Percentiles rank a stretch among this genome's conserved stretches.
Evolutionary conservation across 1,140 invertebrate species (phyloP).

Genomic region (Scaptomyza hsui): DNA sequence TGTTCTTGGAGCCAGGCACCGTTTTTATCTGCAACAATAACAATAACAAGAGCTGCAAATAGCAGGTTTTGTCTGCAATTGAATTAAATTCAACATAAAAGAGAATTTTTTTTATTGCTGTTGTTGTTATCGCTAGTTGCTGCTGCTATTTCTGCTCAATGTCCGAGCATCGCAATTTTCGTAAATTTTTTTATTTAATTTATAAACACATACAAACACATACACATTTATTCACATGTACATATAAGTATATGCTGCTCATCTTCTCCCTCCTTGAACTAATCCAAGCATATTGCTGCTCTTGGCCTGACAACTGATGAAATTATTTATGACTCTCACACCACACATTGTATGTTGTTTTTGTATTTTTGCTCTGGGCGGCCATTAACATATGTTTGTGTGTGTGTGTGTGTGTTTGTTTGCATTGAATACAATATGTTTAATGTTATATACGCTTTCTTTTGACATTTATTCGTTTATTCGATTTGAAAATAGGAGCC

Average conservation of each 20-base stretch:
- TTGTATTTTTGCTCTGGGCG: too few species aligned
- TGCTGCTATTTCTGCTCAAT: slow-evolving; percentile 62
- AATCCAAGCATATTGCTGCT: slow-evolving; percentile 37
- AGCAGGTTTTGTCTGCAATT: slow-evolving; percentile 64
- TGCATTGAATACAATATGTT: slow-evolving; percentile 47
- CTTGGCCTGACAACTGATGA: slow-evolving; percentile 69
- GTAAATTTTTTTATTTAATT: slow-evolving; percentile 68
- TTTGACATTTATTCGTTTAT: slow-evolving; percentile 38
- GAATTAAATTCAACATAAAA: slow-evolving; percentile 68
- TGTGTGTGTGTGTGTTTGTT: not conserved
- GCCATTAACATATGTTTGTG: slow-evolving; percentile 12
- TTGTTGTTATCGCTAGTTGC: slow-evolving; percentile 42
- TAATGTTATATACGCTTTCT: slow-evolving; percentile 20
- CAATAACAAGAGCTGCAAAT: slow-evolving; percentile 20
- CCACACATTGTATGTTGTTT: slow-evolving; percentile 14
- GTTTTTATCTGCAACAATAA: slow-evolving; percentile 55
- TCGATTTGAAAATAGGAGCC: slow-evolving; percentile 11
- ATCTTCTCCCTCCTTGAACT: slow-evolving; percentile 27
- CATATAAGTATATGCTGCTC: slow-evolving; percentile 12
- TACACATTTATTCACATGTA: slow-evolving; percentile 2
- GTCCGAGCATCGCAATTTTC: slow-evolving; percentile 30
- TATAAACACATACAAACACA: slow-evolving; percentile 22
- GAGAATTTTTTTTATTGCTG: slow-evolving; percentile 43
- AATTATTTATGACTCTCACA: slow-evolving; percentile 67
- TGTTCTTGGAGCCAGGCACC: slow-evolving; percentile 68